Evolutionary conservation across 2,113 vertebrate genomes (phyloP).

Genomic region (Entelurus aequoreus): DNA sequence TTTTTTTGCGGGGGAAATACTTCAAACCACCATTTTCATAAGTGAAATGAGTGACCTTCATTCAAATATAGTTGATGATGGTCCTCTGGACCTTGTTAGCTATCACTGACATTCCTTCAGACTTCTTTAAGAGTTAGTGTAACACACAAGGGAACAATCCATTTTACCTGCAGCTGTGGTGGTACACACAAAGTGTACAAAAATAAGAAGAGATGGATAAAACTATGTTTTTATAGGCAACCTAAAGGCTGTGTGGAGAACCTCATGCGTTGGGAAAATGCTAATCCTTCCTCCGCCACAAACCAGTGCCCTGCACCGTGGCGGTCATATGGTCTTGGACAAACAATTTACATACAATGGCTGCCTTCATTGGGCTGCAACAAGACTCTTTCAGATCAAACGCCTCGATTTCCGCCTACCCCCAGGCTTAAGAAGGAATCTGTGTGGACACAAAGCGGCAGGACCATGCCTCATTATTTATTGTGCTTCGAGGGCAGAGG

Average conservation of each 20-base stretch:
- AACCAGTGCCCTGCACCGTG: conserved; percentile 82
- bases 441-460: conserved; percentile 78
- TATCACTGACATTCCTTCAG: conserved; percentile 16
- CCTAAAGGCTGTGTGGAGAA: conserved; percentile 66
- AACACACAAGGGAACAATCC: conserved; percentile 32
- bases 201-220: conserved; percentile 53
- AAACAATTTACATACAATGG: conserved; percentile 93
- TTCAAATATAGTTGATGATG: background rate
- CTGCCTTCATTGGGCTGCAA: conserved; percentile 80
- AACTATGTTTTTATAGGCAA: conserved; percentile 49
- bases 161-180: conserved; percentile 59
- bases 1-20: conserved; percentile 14
- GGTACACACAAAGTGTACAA: conserved; percentile 67
- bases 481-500: conserved; percentile 64
- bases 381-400: conserved; percentile 96
- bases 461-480: conserved; percentile 69
- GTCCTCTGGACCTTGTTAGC: conserved; percentile 10
- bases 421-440: conserved; percentile 74
- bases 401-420: conserved; percentile 93
- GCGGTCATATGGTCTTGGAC: conserved; percentile 96
- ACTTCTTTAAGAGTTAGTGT: conserved; percentile 31
- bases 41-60: conserved; percentile 9
- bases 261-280: conserved; percentile 74
- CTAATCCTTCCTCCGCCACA: conserved; percentile 76
- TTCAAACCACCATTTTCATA: background rate